Evolutionary conservation across 2,888 invertebrate genomes (phyloP).

Genomic region (Tanytarsus gracilentus): DNA sequence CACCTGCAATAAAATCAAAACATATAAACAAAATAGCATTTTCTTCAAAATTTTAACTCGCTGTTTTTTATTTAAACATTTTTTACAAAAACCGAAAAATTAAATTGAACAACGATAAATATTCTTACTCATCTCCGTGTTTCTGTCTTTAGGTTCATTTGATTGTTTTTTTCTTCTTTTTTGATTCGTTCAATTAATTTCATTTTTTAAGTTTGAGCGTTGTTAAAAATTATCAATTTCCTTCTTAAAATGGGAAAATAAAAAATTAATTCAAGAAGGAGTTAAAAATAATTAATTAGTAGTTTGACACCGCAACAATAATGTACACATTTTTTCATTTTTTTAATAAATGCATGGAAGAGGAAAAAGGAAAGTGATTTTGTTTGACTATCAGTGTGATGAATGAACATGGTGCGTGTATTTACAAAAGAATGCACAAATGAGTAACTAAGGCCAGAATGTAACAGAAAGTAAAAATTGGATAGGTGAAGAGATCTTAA

Average conservation of each 20-base stretch:
- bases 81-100: not conserved
- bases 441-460: not conserved
- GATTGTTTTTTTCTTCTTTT: too few species aligned
- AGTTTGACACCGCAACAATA: slow-evolving; percentile 10
- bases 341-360: not conserved
- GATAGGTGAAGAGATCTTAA: not conserved
- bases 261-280: too few species aligned
- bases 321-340: not conserved
- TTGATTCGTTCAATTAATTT: too few species aligned
- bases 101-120: slow-evolving; percentile 1
- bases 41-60: not conserved
- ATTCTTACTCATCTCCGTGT: too few species aligned
- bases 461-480: not conserved
- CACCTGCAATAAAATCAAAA: too few species aligned
- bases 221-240: too few species aligned
- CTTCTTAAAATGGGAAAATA: too few species aligned
- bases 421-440: not conserved
- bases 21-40: too few species aligned
- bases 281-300: not conserved
- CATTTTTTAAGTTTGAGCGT: too few species aligned
- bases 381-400: not conserved
- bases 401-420: not conserved
- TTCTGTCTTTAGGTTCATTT: too few species aligned
- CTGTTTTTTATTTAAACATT: not conserved
- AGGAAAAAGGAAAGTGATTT: not conserved